These are phyloP conservation scores for Eulemur coronatus DNA, from an alignment of 2,797 vertebrate species.

Conservation along the genomic window DNA sequence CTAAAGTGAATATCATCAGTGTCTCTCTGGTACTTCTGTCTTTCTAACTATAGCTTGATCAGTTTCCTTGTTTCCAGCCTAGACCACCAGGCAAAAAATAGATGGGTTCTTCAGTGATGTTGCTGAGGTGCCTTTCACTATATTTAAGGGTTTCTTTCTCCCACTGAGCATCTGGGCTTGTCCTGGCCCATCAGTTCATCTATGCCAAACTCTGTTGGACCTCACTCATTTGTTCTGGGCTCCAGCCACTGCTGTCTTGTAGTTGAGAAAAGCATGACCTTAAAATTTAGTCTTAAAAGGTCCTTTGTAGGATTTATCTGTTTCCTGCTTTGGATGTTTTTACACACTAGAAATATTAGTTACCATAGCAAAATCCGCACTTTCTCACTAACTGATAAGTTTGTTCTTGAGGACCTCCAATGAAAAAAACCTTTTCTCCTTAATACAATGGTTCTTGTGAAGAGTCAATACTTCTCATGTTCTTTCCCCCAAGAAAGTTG, in stretches of 20 bases:
- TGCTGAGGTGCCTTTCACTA: background rate
- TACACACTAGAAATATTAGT: conserved; percentile 28
- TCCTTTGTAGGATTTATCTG: conserved; percentile 56
- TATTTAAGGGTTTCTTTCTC: background rate
- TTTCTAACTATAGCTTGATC: background rate
- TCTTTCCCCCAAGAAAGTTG: background rate
- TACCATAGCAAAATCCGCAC: conserved; percentile 49
- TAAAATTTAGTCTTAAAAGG: conserved; percentile 53
- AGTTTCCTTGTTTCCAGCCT: background rate
- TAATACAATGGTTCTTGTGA: background rate
- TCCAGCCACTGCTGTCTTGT: background rate
- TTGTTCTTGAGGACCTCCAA: background rate
- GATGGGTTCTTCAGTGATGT: background rate
- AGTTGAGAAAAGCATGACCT: conserved; percentile 57
- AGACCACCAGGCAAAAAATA: background rate
- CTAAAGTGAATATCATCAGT: conserved; percentile 16
- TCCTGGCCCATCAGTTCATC: background rate
- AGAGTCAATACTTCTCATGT: background rate
- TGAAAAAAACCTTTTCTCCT: background rate
- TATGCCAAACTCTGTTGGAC: conserved; percentile 17
- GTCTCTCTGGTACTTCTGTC: background rate
- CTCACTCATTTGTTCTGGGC: conserved; percentile 54
- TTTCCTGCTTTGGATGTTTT: conserved; percentile 58
- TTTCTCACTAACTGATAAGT: conserved; percentile 16
- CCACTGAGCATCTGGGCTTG: conserved; percentile 42